Base-by-base conservation (phyloP, 2,888 invertebrate genomes). In the Neria commutata region DNA sequence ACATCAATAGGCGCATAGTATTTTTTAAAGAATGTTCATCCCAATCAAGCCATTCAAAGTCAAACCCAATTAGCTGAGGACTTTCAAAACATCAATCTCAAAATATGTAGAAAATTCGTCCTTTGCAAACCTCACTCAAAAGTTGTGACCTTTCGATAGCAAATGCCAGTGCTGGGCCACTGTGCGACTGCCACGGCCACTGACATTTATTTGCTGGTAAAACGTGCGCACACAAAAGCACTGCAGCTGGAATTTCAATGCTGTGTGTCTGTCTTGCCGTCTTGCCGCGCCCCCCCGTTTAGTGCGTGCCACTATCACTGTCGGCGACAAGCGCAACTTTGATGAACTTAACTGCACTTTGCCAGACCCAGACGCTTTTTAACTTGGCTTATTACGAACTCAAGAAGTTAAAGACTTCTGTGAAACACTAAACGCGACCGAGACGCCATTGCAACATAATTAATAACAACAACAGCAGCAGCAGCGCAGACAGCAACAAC, bases 371-470 rank as follows among this genome's bases (percentile, higher is more conserved):
- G 11, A 8, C 6, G 11, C 29, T 29, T 29, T 29, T 42, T 17
- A 42, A 21, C 42, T 4, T 42, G 42, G 17, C 42, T 61, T 71
- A 62, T 63, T 14, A 19, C 3, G 46, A 53, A 16, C 14, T n/a
- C 46, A 40, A 25, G 46, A 46, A 37, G 26, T 21, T 14, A 34
- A 10, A n/a, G 4, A n/a, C 11, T 29, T 29, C 6, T 29, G 37
- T 37, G 42, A 42, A 54, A 58, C 58, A 55, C 61, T 62, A 63
- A 71, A 50, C 69, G 72, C 67, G 72, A 63, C 70, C 74, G 69
- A 72, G 42, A 42, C 42, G 42, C 42, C 42, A 42, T 42, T 42
- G 42, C 17, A 21, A 21, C 49, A 53, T 48, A 53, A 53, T 60
- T 54, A 51, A 58, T 54, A 54, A 46, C 53, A 62, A 45, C 16